Conservation (phyloP, 2,888 invertebrate species). For the Macrosoma leucophasiata region DNA sequence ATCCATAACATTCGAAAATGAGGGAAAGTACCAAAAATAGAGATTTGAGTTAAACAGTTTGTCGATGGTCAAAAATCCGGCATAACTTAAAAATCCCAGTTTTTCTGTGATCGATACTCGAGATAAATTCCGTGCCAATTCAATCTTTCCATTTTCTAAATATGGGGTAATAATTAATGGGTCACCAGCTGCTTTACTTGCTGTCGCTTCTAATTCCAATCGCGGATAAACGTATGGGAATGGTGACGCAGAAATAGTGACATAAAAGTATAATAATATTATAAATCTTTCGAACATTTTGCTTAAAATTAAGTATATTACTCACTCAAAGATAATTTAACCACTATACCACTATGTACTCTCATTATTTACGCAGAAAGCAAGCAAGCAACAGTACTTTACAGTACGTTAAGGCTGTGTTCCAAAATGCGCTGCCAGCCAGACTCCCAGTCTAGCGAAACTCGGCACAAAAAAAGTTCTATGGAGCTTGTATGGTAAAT, state of each 20-base stretch:
- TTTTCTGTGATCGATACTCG: slow-evolving; percentile 46
- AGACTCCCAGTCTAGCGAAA: too few relatives aligned
- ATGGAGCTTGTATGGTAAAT: too few relatives aligned
- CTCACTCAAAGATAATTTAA: too few relatives aligned
- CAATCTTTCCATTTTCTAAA: slow-evolving; percentile 65
- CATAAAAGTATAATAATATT: slow-evolving; percentile 14
- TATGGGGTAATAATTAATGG: slow-evolving; percentile 77
- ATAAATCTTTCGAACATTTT: too few relatives aligned
- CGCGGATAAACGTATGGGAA: slow-evolving; percentile 55
- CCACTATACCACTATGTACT: too few relatives aligned
- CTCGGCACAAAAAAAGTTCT: too few relatives aligned
- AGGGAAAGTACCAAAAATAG: slow-evolving; percentile 81
- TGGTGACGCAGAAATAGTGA: slow-evolving; percentile 21
- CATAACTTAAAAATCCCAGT: slow-evolving; percentile 68
- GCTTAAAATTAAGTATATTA: too few relatives aligned
- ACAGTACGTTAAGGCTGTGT: too few relatives aligned
- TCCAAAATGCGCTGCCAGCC: too few relatives aligned
- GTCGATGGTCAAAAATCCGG: slow-evolving; percentile 79
- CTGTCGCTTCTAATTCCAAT: slow-evolving; percentile 38
- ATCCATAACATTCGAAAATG: slow-evolving; percentile 47
- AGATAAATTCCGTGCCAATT: slow-evolving; percentile 60
- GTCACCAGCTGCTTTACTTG: slow-evolving; percentile 37
- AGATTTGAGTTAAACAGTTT: slow-evolving; percentile 72
- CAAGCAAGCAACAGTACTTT: too few relatives aligned
- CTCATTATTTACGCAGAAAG: too few relatives aligned